Percentiles rank a stretch among this genome's conserved stretches.
phyloP scores from a whole-genome alignment of 2,888 invertebrate species.

The Zelleria hepariella region DNA sequence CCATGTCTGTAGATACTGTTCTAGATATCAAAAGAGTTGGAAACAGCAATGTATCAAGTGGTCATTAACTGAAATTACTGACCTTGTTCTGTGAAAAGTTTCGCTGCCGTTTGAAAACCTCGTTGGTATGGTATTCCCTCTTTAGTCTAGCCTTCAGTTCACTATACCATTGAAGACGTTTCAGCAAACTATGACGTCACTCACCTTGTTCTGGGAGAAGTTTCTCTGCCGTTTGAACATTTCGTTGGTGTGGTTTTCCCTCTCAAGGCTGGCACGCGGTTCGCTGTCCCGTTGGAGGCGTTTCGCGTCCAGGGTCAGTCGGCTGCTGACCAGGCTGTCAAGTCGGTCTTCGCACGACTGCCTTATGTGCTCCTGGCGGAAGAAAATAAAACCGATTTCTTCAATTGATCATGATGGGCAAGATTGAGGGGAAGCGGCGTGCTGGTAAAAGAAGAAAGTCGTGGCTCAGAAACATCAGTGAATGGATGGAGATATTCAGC shows the following conservation, averaged over 20 bases:
- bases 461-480: too few species aligned
- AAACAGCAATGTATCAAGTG: too few species aligned
- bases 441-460: too few species aligned
- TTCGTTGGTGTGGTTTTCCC: constrained; percentile 62
- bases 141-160: constrained; percentile 53
- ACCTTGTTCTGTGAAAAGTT: constrained; percentile 51
- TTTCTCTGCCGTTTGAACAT: constrained; percentile 54
- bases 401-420: too few species aligned
- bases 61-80: too few species aligned
- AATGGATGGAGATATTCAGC: too few species aligned
- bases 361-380: constrained; percentile 68
- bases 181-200: too few species aligned
- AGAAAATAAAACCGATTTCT: background rate
- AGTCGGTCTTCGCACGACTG: constrained; percentile 86
- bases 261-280: constrained; percentile 51
- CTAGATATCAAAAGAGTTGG: too few species aligned
- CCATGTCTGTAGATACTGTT: too few species aligned
- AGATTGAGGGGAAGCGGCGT: too few species aligned
- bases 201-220: constrained; percentile 48
- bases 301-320: constrained; percentile 49
- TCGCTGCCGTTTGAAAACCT: constrained; percentile 55
- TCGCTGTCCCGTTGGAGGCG: constrained; percentile 44
- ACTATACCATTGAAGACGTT: constrained; percentile 41
- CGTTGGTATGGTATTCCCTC: constrained; percentile 60
- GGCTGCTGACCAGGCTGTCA: constrained; percentile 56